A percentile compares a stretch with the other conserved stretches of the same genome.
Conservation (phyloP, 1,140 invertebrate species). For the Cylas formicarius region DNA sequence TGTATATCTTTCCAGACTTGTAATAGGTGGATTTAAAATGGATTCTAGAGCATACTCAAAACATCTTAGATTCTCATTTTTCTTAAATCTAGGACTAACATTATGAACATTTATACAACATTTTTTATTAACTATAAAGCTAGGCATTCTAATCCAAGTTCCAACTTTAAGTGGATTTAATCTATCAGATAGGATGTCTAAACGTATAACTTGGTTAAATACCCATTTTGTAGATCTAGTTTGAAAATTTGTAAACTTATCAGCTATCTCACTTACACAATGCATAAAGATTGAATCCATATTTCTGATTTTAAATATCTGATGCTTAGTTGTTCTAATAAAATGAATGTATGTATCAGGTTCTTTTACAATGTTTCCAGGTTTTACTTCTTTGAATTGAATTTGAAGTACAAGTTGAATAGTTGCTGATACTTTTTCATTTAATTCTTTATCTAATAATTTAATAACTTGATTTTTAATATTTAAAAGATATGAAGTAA, state of each 20-base stretch:
- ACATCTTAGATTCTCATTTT: constrained; percentile 13
- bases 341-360: background rate
- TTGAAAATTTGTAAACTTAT: background rate
- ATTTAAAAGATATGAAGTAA: background rate
- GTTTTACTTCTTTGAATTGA: background rate
- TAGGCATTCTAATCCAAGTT: background rate
- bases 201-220: background rate
- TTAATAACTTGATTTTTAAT: background rate
- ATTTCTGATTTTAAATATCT: background rate
- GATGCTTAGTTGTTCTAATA: background rate
- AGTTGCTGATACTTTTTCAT: background rate
- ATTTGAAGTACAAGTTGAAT: background rate
- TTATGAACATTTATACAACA: constrained; percentile 18
- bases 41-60: constrained; percentile 17
- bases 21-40: constrained; percentile 16
- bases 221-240: background rate
- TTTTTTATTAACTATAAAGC: constrained; percentile 6
- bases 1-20: constrained; percentile 2
- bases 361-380: background rate
- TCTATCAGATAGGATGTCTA: constrained; percentile 2
- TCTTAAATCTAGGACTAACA: constrained; percentile 9
- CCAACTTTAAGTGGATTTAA: background rate
- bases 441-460: background rate
- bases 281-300: background rate
- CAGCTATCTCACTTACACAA: background rate